Evolutionary conservation across 2,888 invertebrate species (phyloP).

Genomic region (Mellilla xanthometata): DNA sequence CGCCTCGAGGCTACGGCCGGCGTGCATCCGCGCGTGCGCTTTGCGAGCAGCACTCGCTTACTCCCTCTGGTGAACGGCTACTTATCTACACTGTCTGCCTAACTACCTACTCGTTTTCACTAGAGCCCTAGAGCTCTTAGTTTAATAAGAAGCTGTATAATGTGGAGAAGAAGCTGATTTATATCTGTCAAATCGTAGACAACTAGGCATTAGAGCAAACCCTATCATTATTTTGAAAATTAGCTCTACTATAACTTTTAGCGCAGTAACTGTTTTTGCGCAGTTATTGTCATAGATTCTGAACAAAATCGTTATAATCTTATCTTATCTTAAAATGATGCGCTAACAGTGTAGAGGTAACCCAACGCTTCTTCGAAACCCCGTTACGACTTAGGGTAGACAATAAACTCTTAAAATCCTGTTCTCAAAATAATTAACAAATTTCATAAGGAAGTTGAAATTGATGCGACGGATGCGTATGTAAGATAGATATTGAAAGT

Average conservation of each 20-base stretch:
- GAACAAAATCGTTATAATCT: too few species aligned
- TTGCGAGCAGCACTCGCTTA: conserved; percentile 78
- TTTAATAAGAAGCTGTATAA: too few species aligned
- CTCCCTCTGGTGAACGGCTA: conserved; percentile 58
- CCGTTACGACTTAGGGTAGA: conserved; percentile 37
- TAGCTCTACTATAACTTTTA: too few species aligned
- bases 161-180: too few species aligned
- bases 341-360: conserved; percentile 59
- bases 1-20: conserved; percentile 35
- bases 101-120: conserved; percentile 5
- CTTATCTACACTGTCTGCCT: conserved; percentile 62
- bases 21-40: conserved; percentile 64
- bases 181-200: too few species aligned
- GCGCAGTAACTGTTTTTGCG: too few species aligned
- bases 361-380: conserved; percentile 49
- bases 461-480: conserved; percentile 77
- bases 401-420: conserved; percentile 24
- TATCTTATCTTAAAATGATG: too few species aligned
- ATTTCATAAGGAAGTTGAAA: conserved; percentile 24
- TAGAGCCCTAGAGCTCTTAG: too few species aligned
- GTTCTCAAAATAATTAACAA: conserved; percentile 15
- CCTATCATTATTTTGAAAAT: too few species aligned
- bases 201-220: too few species aligned
- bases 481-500: conserved; percentile 18
- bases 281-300: too few species aligned